Evolutionary conservation across 2,888 invertebrate species (phyloP), one percentile per base, ranked within the genome.

Genomic region (Netelia inedita): DNA sequence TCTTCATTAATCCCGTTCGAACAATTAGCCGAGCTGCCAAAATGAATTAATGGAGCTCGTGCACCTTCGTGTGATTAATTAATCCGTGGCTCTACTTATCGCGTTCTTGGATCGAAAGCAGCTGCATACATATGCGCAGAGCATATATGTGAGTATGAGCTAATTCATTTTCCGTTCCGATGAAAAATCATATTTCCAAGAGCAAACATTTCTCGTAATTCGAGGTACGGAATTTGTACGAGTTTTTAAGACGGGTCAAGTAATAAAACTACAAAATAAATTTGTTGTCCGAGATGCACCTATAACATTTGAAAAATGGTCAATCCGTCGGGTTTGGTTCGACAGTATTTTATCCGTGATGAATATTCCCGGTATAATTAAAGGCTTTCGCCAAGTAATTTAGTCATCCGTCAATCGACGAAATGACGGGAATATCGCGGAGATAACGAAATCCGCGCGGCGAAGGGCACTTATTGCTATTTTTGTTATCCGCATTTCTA

Each of bases 21-120:
- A 69, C 68, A 85, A 85, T 85, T 82, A 73, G 72, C 72, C 61
- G 75, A 55, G 72, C 76, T 80, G 76, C 75, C 72, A 76, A 84
- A 82, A 79, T 79, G 78, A 74, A 85, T 82, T 41, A 82, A 63
- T 35, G 21, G 28, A 41, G 35, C 16, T 28, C 16, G 21, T 55
- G 68, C 55, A 79, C 66, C 43, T 79, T 63, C 63, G 10, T 68
- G 63, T 69, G 74, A 81, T 73, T 82, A 82, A 84, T 84, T 76
- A 82, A 71, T 21, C 43, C 23, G 46, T 28, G 41, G 57, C 41
- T 61, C 3, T 11, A 11, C 46, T 11, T 55, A n/a, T 55, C 55
- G 19, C 19, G n/a, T 1, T 19, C 1, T 55, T 28, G 5, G 5
- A 46, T 14, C 46, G 46, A 46, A 46, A 10, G 46, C 46, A 46